Evolutionary conservation across 2,113 vertebrate species (phyloP).

Genomic region (Sinocyclocheilus anophthalmus): DNA sequence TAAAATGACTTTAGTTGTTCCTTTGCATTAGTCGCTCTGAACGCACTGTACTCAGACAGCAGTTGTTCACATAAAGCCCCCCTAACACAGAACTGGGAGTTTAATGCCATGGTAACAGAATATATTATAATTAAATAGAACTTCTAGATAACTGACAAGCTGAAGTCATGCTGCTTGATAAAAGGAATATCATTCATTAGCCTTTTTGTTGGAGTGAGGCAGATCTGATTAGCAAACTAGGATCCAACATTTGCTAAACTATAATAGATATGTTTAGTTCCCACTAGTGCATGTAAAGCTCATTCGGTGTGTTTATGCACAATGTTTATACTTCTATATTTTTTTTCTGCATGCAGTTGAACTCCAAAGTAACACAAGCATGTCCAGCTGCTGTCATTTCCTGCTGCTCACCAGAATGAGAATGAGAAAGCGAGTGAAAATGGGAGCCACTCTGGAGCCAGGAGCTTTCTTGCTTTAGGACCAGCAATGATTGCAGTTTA

Average conservation of each 20-base stretch:
- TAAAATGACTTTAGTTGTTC: neutral
- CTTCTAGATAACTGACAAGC: neutral
- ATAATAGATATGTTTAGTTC: neutral
- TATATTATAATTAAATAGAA: slow-evolving; percentile 24
- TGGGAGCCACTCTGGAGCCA: neutral
- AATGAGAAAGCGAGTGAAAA: neutral
- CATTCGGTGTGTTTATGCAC: neutral
- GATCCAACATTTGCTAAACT: neutral
- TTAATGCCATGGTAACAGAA: slow-evolving; percentile 20
- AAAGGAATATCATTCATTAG: neutral
- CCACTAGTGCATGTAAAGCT: neutral
- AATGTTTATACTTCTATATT: neutral
- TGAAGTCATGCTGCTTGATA: neutral
- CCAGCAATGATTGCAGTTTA: slow-evolving; percentile 4
- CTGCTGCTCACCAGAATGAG: neutral
- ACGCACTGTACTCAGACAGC: neutral
- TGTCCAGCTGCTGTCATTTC: neutral
- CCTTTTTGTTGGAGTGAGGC: neutral
- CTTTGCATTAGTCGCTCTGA: neutral
- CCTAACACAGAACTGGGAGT: neutral
- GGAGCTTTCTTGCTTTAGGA: neutral
- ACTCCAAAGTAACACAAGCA: neutral
- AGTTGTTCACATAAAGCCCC: slow-evolving; percentile 10
- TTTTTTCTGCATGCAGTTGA: neutral
- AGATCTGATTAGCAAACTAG: neutral